Evolutionary conservation across 1,140 invertebrate genomes (phyloP).

Genomic region (Sinella curviseta): DNA sequence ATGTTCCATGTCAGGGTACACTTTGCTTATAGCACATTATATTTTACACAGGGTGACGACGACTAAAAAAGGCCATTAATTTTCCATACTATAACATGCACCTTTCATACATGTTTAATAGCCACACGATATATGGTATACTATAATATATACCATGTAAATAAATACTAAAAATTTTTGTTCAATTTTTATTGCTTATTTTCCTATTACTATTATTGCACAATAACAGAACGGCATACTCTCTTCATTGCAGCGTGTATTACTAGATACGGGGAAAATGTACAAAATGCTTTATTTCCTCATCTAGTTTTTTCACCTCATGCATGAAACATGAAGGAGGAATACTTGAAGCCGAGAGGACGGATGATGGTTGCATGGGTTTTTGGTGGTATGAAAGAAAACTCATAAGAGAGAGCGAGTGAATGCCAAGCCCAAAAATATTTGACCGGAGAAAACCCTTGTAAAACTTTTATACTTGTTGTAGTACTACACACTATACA

Average conservation of each 20-base stretch:
- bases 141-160: too few relatives aligned
- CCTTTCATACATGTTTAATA: background rate
- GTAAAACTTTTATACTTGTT: background rate
- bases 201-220: background rate
- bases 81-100: background rate
- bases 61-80: background rate
- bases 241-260: background rate
- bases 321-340: background rate
- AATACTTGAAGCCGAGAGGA: background rate
- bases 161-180: background rate
- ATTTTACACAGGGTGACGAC: background rate
- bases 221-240: background rate
- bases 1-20: too few relatives aligned
- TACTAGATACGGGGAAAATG: too few relatives aligned
- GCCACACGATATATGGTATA: too few relatives aligned
- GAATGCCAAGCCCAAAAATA: background rate
- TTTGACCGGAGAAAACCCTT: background rate
- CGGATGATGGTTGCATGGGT: too few relatives aligned
- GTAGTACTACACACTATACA: background rate
- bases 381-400: too few relatives aligned
- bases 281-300: background rate
- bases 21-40: too few relatives aligned
- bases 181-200: background rate
- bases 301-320: background rate
- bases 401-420: background rate